Base-by-base conservation (phyloP, 2,113 vertebrate species). In the Vimba vimba region DNA sequence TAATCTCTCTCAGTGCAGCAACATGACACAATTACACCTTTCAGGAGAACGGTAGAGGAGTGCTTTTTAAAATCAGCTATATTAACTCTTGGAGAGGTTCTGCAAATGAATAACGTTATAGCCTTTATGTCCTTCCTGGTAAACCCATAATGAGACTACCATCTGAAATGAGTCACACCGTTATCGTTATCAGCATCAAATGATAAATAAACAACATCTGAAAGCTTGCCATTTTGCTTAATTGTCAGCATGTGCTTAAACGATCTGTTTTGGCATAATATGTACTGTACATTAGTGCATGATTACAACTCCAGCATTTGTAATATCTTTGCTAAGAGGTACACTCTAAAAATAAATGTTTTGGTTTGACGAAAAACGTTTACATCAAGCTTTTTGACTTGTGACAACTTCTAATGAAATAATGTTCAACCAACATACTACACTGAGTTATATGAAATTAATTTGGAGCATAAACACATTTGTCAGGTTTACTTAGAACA, bases 21-120 rank as follows among this genome's bases (percentile, higher is more conserved):
- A 30, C n/a, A 52, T 55, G 15, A 19, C 17, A 75, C 6, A 75
- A 75, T 75, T 50, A 50, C n/a, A 47, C 23, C 73, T 50, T 75
- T 75, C 6, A 4, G 71, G 13, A 75, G 23, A 75, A 25, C 39
- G 6, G 43, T 27, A 47, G n/a, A 74, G 36, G 69, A 73, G 69
- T 43, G 9, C 21, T 50, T 75, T 50, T 47, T 47, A 15, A 75
- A 47, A 45, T 50, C 11, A 3, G n/a, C n/a, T 75, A 27, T 8
- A 50, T 27, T 50, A 47, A 75, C n/a, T 17, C 71, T 74, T 12
- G 0, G 39, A 74, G 71, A 25, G 39, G 43, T 47, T 8, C 21
- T 50, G 71, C 71, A 47, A 50, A 75, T 75, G n/a, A 75, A 75
- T 75, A 75, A 75, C 43, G 4, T 23, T 12, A 74, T 74, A 17